Base-by-base conservation (phyloP, 2,797 vertebrate species). In the Hirundo rustica region DNA sequence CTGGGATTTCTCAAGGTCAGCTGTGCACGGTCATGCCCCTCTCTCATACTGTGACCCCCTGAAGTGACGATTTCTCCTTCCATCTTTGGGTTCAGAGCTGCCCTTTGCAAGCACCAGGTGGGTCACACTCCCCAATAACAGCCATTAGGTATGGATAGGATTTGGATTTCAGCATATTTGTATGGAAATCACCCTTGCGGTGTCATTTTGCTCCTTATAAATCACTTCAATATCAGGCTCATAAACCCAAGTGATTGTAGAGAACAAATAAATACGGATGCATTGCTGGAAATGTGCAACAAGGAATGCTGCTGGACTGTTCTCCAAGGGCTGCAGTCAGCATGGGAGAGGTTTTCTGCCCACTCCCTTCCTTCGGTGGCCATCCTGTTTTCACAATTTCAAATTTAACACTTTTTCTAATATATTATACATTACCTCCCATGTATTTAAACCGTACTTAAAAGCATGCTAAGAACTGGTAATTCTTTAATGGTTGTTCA, bases 401-500 rank as follows among this genome's bases (percentile, higher is more conserved):
- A 95, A 95, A 97, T 97, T 96, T 97, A 97, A 98, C 97, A 98
- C 98, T 98, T 98, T 98, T 98, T 98, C 98, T 97, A 97, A 98
- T 98, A 98, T 97, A 98, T 98, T 97, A 98, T 95, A 98, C 51
- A 93, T 96, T 98, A 97, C 98, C 98, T 98, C 98, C 98, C 97
- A 97, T 98, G 98, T 98, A 98, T 98, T 99, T 98, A 98, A 98
- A 99, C 98, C 98, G 98, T 98, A 98, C 98, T 98, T 98, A 98
- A 97, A 98, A 98, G 98, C 98, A 98, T 98, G 98, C 98, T 98
- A 98, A 96, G 98, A 98, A 98, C 98, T 98, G 98, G 98, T 98
- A 98, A 98, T 98, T 98, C 98, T 98, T 99, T 99, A 99, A 99
- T 99, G 98, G 99, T 98, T 98, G 99, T 98, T 98, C 99, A 98